A percentile compares a stretch with the other conserved stretches of the same genome.
Conservation (phyloP, 1,140 invertebrate species). For the Drosophila tropicalis region DNA sequence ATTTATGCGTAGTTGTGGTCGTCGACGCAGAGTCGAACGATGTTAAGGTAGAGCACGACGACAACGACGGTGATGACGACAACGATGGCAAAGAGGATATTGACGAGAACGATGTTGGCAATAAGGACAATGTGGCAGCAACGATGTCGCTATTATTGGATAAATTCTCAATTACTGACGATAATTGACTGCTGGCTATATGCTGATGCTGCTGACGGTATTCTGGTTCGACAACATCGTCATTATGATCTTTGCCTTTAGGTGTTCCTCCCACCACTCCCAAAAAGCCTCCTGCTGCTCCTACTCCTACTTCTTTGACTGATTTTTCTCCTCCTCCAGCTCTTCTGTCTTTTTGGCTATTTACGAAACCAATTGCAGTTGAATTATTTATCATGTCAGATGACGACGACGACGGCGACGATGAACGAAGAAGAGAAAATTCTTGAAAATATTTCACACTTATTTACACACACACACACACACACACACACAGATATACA, state of each 20-base stretch:
- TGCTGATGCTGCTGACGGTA: slow-evolving; percentile 19
- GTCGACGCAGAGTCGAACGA: slow-evolving; percentile 17
- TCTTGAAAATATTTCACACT: slow-evolving; percentile 80
- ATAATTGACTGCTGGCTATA: slow-evolving; percentile 74
- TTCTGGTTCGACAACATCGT: slow-evolving; percentile 33
- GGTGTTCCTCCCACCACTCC: slow-evolving; percentile 23
- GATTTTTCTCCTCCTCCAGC: slow-evolving; percentile 14
- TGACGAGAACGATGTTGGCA: slow-evolving; percentile 29
- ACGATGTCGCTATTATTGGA: slow-evolving; percentile 81
- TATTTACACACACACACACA: slow-evolving; percentile 60
- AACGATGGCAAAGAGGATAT: slow-evolving; percentile 22
- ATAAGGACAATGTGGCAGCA: slow-evolving; percentile 66
- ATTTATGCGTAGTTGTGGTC: slow-evolving; percentile 73
- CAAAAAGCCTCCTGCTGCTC: slow-evolving; percentile 5
- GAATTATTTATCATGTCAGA: slow-evolving; percentile 82
- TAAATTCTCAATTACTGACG: slow-evolving; percentile 83
- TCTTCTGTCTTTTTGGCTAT: slow-evolving; percentile 60
- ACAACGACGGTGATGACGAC: slow-evolving; percentile 24
- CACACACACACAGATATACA: slow-evolving; percentile 45
- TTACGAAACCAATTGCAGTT: slow-evolving; percentile 77
- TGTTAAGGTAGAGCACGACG: slow-evolving; percentile 33
- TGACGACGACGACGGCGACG: slow-evolving; percentile 43
- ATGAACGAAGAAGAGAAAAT: slow-evolving; percentile 71
- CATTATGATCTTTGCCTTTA: slow-evolving; percentile 35
- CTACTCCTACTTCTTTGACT: slow-evolving; percentile 17